Evolutionary conservation across 2,797 vertebrate genomes (phyloP).

Genomic region (Cossypha heuglini): DNA sequence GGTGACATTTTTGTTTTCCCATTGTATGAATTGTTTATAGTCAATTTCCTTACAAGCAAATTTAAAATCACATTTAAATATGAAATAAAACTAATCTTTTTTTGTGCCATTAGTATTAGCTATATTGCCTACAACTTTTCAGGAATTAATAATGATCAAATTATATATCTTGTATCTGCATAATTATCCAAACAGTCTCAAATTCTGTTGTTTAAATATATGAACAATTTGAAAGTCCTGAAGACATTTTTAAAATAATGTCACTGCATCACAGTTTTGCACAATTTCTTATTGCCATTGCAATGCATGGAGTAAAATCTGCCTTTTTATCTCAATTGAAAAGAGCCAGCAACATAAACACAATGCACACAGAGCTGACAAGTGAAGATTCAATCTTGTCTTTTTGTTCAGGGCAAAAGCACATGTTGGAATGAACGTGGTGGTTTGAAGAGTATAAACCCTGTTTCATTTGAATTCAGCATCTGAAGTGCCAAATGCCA

Average conservation of each 20-base stretch:
- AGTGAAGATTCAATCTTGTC: neutral
- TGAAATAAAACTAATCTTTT: neutral
- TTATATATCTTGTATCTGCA: neutral
- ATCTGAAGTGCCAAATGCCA: neutral
- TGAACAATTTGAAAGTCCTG: neutral
- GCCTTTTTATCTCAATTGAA: neutral
- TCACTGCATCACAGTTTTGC: neutral
- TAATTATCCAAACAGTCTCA: neutral
- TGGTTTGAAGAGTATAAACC: neutral
- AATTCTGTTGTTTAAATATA: neutral
- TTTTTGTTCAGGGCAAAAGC: neutral
- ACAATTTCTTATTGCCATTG: neutral
- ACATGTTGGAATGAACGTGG: neutral
- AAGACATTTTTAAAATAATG: neutral
- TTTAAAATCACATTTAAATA: neutral
- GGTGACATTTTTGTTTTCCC: neutral
- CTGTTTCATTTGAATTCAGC: conserved; percentile 3
- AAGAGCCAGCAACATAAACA: neutral
- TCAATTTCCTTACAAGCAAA: neutral
- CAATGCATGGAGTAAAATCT: neutral
- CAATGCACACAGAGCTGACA: neutral
- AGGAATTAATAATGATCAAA: neutral
- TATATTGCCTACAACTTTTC: neutral
- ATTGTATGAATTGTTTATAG: neutral
- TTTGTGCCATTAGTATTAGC: neutral